Conservation (phyloP, 1,140 invertebrate species). For the Drosophila bifasciata region DNA sequence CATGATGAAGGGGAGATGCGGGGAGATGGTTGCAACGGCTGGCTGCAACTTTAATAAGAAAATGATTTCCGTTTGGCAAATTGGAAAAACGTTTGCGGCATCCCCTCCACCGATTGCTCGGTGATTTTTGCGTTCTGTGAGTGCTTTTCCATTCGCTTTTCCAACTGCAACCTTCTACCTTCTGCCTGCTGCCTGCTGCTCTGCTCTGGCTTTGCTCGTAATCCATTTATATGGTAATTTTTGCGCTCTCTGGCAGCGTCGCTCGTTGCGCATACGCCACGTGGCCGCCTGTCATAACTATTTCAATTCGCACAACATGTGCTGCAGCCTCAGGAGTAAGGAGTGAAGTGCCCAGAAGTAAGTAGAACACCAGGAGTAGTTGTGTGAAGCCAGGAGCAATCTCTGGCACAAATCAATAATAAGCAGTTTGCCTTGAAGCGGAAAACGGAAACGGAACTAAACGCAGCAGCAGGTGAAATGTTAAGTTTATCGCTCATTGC, state of each 20-base stretch:
- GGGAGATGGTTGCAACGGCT: conserved; percentile 11
- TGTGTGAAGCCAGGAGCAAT: not conserved
- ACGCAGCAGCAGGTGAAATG: conserved; percentile 56
- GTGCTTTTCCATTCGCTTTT: conserved; percentile 36
- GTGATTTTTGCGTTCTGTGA: conserved; percentile 22
- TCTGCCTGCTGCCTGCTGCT: no score
- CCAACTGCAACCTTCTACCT: conserved; percentile 7
- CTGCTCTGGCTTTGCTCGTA: conserved; percentile 44
- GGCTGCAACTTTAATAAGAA: conserved; percentile 78
- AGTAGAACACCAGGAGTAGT: conserved; percentile 3
- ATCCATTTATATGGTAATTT: conserved; percentile 83
- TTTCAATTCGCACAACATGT: conserved; percentile 76
- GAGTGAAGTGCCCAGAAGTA: conserved; percentile 38
- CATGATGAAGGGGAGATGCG: conserved; percentile 6
- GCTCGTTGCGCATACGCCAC: conserved; percentile 44
- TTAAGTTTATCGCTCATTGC: conserved; percentile 21
- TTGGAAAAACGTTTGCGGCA: conserved; percentile 77
- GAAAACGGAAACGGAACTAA: conserved; percentile 55
- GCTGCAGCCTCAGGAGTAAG: conserved; percentile 17
- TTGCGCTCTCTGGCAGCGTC: conserved; percentile 33
- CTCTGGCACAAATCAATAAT: conserved; percentile 50
- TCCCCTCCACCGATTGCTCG: conserved; percentile 16
- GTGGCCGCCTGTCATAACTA: conserved; percentile 69
- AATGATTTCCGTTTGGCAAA: conserved; percentile 82
- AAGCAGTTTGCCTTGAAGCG: conserved; percentile 29